Evolutionary conservation across 2,113 vertebrate genomes (phyloP), one percentile per base, ranked within the genome.

Genomic region (Rhinolophus sinicus): DNA sequence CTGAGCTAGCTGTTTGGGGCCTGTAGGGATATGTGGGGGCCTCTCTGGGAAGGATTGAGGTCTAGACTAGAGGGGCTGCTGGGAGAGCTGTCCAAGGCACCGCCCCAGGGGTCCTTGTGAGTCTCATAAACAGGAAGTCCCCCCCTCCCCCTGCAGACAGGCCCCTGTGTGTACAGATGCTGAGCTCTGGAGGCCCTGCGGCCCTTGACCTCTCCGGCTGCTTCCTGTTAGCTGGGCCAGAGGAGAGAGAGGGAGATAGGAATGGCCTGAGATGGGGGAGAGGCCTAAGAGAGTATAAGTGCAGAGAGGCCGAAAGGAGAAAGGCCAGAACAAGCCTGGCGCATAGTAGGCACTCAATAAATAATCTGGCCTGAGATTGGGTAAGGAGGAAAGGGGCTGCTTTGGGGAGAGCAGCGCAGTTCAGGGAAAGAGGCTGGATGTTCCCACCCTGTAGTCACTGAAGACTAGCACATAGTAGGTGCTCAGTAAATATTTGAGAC

Each of bases 111-210:
- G 60, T 88, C 92, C 69, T 67, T 70, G 67, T 76, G 60, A 33
- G 54, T 96, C 93, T 83, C 69, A 92, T 94, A 94, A 96, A 94
- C 62, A 92, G 95, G 93, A 96, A 94, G 81, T 60, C 26, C 24
- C 58, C 47, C 1, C 88, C 24, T 19, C 16, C 12, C 26, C 12
- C 67, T 1, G 35, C 60, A 38, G 67, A 72, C 72, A 15, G 86
- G 91, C 72, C 78, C 62, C 44, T 30, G n/a, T 88, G 78, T 89
- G 64, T 78, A 30, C 78, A 85, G 91, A 80, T n/a, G 44, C 81
- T 38, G 40, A 90, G 22, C 87, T 65, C 73, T 80, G 35, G 82
- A 93, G 91, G 80, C 86, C 73, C 18, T 8, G 24, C 28, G 35
- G 38, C 60, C 76, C 54, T 30, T 44, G 76, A 56, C 52, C 90